A percentile compares a stretch with the other conserved stretches of the same genome.
These are phyloP conservation scores for Syrmaticus mikado DNA, from an alignment of 2,113 vertebrate species.

Conservation along the genomic window DNA sequence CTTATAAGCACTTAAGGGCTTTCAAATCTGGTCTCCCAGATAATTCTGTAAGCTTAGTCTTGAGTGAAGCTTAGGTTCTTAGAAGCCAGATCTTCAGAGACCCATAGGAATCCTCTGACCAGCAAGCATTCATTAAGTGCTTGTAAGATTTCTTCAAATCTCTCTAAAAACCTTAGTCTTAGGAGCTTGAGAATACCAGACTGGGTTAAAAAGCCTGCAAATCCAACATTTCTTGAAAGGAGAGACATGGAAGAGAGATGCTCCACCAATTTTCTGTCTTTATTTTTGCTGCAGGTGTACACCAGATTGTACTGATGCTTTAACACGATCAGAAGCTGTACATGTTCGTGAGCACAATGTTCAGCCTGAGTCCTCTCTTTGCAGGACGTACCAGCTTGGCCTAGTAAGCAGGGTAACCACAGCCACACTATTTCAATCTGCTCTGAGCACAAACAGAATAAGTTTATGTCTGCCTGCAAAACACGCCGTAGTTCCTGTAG, in stretches of 20 bases:
- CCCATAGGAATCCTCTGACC: background rate
- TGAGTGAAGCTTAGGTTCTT: background rate
- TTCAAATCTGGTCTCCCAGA: background rate
- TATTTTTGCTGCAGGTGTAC: background rate
- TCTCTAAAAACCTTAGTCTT: background rate
- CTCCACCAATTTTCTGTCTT: background rate
- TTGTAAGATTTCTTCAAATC: background rate
- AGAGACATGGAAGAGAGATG: background rate
- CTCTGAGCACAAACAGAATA: background rate
- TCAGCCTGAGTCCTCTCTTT: background rate
- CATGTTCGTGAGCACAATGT: background rate
- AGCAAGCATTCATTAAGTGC: background rate
- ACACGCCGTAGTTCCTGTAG: background rate
- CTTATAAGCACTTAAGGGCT: background rate
- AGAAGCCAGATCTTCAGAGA: background rate
- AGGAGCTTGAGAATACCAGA: background rate
- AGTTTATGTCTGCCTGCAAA: constrained; percentile 17
- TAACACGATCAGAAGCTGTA: background rate
- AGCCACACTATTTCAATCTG: background rate
- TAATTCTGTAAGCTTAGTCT: background rate
- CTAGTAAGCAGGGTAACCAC: background rate
- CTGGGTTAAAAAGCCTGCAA: background rate
- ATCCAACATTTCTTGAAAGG: background rate
- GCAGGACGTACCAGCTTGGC: background rate
- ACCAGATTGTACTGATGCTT: background rate